phyloP scores from a whole-genome alignment of 2,888 invertebrate genomes.

The Caenorhabditis sinica region DNA sequence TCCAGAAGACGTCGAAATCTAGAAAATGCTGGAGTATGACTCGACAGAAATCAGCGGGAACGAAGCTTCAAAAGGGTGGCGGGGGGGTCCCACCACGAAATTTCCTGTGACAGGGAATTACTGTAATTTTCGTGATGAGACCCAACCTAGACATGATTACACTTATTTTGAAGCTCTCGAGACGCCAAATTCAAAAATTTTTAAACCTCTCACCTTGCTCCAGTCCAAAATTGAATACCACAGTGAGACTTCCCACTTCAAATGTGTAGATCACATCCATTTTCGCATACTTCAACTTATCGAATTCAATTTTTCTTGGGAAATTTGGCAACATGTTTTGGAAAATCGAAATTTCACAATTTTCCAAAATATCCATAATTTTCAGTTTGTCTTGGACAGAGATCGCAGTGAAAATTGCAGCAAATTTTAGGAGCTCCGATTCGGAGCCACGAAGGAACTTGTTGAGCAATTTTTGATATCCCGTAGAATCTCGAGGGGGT shows the following conservation, averaged over 20 bases:
- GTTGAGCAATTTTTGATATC: slow-evolving; percentile 1
- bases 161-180: neutral
- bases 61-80: neutral
- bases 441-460: slow-evolving; percentile 1
- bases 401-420: slow-evolving; percentile 42
- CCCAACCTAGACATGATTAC: neutral
- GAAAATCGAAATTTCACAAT: neutral
- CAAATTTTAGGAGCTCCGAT: slow-evolving; percentile 23
- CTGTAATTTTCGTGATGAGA: neutral
- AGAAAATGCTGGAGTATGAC: neutral
- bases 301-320: neutral
- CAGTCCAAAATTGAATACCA: slow-evolving; percentile 28
- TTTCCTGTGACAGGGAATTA: too few relatives aligned
- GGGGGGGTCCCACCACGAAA: neutral
- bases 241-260: neutral
- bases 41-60: neutral
- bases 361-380: slow-evolving; percentile 42
- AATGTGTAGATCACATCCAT: slow-evolving; percentile 17
- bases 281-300: slow-evolving; percentile 9
- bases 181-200: neutral
- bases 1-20: slow-evolving; percentile 28
- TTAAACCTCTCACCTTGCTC: neutral
- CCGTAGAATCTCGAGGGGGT: neutral
- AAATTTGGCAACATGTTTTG: neutral
- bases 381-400: slow-evolving; percentile 26